These are phyloP conservation scores for Camptogramma bilineatum DNA, from an alignment of 2,888 invertebrate genomes.

Conservation along the genomic window DNA sequence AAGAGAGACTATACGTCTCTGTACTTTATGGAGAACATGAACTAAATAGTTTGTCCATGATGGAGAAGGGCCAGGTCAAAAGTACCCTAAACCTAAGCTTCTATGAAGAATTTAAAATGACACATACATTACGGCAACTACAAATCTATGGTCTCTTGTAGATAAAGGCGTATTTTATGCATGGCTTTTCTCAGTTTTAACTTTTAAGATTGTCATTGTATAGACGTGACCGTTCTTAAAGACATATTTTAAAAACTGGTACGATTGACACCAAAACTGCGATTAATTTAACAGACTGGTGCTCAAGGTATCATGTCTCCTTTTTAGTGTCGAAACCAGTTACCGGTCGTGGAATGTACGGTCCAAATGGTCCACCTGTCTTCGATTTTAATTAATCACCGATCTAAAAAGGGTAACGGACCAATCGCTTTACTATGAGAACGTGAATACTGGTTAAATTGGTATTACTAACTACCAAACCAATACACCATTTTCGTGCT, in stretches of 20 bases:
- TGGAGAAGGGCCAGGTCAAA: no score
- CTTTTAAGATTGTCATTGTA: neutral
- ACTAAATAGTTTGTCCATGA: no score
- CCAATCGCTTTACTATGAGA: conserved; percentile 54
- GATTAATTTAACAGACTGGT: neutral
- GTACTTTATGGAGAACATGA: no score
- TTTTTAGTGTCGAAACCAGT: conserved; percentile 56
- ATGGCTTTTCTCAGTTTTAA: no score
- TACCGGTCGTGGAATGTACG: conserved; percentile 46
- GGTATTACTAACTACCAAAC: neutral
- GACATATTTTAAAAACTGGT: neutral
- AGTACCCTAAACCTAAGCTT: no score
- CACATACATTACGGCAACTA: no score
- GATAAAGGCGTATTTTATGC: no score
- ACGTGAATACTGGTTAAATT: neutral
- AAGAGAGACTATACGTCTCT: no score
- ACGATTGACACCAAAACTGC: neutral
- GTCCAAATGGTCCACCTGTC: conserved; percentile 59
- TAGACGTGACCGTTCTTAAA: neutral
- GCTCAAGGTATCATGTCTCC: conserved; percentile 31
- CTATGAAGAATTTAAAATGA: no score
- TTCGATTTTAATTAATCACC: conserved; percentile 63
- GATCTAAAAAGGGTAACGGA: conserved; percentile 57
- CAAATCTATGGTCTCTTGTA: no score
- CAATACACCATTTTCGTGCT: conserved; percentile 54